Evolutionary conservation across 1,140 invertebrate genomes (phyloP).

Genomic region (Harpegnathos saltator): DNA sequence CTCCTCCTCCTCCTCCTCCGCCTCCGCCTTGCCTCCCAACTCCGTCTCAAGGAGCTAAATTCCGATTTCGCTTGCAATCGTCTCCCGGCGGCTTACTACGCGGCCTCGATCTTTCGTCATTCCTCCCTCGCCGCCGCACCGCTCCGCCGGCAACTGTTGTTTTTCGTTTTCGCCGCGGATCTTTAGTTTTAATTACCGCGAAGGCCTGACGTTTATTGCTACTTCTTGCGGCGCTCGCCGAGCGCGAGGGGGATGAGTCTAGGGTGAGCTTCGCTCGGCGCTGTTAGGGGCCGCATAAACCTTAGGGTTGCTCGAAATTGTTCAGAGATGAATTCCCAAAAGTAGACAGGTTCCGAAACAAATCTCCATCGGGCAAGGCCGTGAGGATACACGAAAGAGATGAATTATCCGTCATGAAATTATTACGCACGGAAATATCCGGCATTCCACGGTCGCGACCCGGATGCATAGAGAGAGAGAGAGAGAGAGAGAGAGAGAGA

Average conservation of each 20-base stretch:
- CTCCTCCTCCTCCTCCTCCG: no score
- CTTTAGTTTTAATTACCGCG: slow-evolving; percentile 85
- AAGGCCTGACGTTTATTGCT: slow-evolving; percentile 84
- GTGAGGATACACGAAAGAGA: slow-evolving; percentile 15
- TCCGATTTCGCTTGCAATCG: slow-evolving; percentile 61
- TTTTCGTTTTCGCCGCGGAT: slow-evolving; percentile 81
- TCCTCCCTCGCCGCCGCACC: slow-evolving; percentile 66
- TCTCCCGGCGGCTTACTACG: slow-evolving; percentile 51
- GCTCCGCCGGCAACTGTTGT: slow-evolving; percentile 75
- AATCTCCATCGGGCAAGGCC: slow-evolving; percentile 67
- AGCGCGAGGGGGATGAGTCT: slow-evolving; percentile 74
- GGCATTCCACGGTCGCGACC: no score
- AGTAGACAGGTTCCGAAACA: slow-evolving; percentile 79
- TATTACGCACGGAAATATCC: slow-evolving; percentile 20
- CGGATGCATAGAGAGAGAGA: no score
- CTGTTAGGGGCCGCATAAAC: slow-evolving; percentile 52
- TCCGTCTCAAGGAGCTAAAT: slow-evolving; percentile 43
- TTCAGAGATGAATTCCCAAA: slow-evolving; percentile 79
- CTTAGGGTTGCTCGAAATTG: slow-evolving; percentile 69
- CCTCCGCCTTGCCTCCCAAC: slow-evolving; percentile 51
- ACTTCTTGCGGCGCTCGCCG: slow-evolving; percentile 80
- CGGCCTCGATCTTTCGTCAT: slow-evolving; percentile 51
- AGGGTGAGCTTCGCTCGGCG: slow-evolving; percentile 70
- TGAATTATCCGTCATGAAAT: slow-evolving; percentile 39
- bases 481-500: no score